These are phyloP conservation scores for Dicentrarchus labrax DNA, from an alignment of 2,113 vertebrate species.

Conservation along the genomic window DNA sequence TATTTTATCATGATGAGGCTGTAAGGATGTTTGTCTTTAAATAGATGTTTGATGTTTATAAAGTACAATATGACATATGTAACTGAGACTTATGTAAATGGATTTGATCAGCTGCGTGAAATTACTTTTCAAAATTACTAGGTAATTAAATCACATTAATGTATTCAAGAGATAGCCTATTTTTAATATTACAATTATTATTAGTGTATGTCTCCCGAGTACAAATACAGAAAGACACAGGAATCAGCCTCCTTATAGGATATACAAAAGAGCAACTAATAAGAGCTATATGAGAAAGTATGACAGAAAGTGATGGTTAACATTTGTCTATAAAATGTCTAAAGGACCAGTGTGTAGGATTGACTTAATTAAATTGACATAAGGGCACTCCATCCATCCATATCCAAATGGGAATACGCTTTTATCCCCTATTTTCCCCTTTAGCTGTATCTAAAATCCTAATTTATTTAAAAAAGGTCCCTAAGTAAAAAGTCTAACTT, in stretches of 20 bases:
- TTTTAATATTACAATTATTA: neutral
- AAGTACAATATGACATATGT: constrained; percentile 7
- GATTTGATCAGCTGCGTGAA: constrained; percentile 16
- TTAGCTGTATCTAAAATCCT: no score
- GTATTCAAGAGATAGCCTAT: neutral
- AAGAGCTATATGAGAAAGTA: neutral
- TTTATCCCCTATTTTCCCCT: no score
- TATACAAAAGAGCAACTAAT: neutral
- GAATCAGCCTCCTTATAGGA: neutral
- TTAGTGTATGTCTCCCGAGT: neutral
- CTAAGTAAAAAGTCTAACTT: no score
- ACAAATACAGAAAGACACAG: neutral
- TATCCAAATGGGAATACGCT: no score
- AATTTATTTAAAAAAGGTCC: no score
- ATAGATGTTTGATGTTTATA: constrained; percentile 6
- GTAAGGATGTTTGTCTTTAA: constrained; percentile 2
- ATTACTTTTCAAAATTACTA: neutral
- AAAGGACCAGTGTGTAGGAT: no score
- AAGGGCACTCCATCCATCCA: no score
- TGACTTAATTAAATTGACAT: no score
- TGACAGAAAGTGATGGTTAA: neutral
- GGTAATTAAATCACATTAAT: constrained; percentile 18
- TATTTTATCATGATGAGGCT: neutral
- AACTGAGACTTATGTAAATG: constrained; percentile 34
- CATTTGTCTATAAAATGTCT: no score